These are phyloP conservation scores for Nesogale talazaci DNA, from an alignment of 2,113 vertebrate genomes.

Conservation along the genomic window DNA sequence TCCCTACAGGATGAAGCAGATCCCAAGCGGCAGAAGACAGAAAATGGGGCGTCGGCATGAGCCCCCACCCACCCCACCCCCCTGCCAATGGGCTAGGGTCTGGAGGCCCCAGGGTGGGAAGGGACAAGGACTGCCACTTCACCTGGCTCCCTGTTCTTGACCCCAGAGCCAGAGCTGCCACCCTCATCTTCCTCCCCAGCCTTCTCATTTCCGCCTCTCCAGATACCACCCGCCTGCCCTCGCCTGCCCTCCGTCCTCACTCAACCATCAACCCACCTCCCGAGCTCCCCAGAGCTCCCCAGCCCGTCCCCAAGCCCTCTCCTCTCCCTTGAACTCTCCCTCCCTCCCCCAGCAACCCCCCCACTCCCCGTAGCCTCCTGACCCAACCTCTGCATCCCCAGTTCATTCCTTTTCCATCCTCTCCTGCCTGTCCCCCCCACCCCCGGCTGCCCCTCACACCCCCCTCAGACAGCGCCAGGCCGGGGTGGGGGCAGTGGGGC, in stretches of 20 bases:
- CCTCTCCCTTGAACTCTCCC: background rate
- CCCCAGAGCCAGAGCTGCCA: constrained; percentile 45
- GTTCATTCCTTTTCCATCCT: constrained; percentile 44
- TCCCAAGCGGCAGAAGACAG: constrained; percentile 90
- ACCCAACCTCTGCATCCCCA: constrained; percentile 25
- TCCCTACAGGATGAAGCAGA: constrained; percentile 86
- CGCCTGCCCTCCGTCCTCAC: constrained; percentile 13
- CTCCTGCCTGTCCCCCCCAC: constrained; percentile 73
- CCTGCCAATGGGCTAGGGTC: background rate
- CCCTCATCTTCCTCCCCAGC: constrained; percentile 52
- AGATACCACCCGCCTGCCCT: constrained; percentile 36
- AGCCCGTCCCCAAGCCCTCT: constrained; percentile 24
- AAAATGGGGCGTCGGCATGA: constrained; percentile 89
- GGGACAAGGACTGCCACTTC: constrained; percentile 44
- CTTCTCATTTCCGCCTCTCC: constrained; percentile 66
- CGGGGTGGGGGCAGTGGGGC: constrained; percentile 61
- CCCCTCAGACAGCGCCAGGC: constrained; percentile 79
- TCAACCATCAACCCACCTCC: constrained; percentile 47
- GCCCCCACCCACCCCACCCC: too few relatives aligned
- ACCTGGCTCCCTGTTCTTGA: constrained; percentile 66
- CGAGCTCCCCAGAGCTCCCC: constrained; percentile 38
- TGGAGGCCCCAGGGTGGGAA: constrained; percentile 56
- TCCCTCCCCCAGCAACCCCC: background rate
- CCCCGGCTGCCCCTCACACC: constrained; percentile 70
- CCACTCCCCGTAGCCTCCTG: constrained; percentile 21